Percentiles rank a stretch among this genome's conserved stretches.
phyloP scores from a whole-genome alignment of 2,113 vertebrate genomes.

The Sitta europaea region DNA sequence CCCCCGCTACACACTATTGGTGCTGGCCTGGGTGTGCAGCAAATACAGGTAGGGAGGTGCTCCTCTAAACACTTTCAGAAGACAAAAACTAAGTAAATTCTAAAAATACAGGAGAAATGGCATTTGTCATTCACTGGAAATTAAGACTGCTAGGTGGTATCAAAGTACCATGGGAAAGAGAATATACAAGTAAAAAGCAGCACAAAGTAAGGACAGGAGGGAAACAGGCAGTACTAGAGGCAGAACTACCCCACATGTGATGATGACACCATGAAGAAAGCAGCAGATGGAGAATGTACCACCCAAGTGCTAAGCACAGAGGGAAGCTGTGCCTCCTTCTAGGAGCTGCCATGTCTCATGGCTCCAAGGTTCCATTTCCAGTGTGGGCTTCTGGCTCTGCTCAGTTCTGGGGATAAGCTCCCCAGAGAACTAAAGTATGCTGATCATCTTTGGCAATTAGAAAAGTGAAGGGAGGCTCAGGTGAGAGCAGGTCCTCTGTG shows the following conservation, averaged over 20 bases:
- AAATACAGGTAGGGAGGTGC: neutral
- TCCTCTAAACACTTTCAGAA: neutral
- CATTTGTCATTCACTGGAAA: neutral
- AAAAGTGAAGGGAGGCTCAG: neutral
- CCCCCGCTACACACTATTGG: neutral
- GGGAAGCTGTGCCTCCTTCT: neutral
- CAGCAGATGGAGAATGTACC: neutral
- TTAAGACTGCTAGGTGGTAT: neutral
- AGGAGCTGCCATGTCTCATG: neutral
- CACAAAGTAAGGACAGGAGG: neutral
- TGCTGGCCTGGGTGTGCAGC: neutral
- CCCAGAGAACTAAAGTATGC: neutral
- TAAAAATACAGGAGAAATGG: neutral
- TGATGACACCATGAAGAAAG: neutral
- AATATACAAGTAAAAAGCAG: neutral
- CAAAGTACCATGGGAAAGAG: neutral
- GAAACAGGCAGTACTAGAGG: neutral
- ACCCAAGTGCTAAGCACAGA: neutral
- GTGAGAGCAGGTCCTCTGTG: neutral
- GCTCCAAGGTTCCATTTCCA: neutral
- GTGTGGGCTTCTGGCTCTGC: neutral
- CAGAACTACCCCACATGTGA: neutral
- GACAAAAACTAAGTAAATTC: neutral
- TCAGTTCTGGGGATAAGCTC: neutral
- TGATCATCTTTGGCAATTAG: neutral